These are phyloP conservation scores for Philhelius pedissequus DNA, from an alignment of 2,888 invertebrate species.

Conservation along the genomic window DNA sequence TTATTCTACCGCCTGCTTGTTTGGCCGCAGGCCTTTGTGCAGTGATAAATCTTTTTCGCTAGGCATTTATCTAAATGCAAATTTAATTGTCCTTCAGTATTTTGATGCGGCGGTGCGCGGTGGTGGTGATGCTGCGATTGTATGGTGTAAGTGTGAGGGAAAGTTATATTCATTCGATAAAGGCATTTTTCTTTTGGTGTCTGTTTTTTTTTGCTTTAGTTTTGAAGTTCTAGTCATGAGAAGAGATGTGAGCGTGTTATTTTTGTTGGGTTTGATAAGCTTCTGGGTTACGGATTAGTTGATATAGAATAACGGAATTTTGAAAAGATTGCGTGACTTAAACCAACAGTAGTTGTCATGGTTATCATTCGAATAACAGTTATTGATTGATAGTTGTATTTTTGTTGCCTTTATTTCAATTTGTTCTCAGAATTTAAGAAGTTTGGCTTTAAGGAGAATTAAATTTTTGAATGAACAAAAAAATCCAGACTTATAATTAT, in stretches of 20 bases:
- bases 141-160: neutral
- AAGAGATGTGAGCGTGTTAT: neutral
- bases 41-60: constrained; percentile 69
- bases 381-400: constrained; percentile 15
- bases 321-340: constrained; percentile 16
- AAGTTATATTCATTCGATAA: constrained; percentile 1
- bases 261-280: constrained; percentile 10
- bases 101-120: neutral
- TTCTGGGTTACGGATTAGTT: constrained; percentile 61
- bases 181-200: neutral
- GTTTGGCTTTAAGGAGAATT: too few relatives aligned
- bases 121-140: neutral
- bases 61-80: constrained; percentile 77
- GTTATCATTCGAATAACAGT: constrained; percentile 58
- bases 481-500: constrained; percentile 2
- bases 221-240: neutral
- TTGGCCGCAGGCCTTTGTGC: constrained; percentile 61
- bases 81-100: constrained; percentile 76
- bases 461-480: neutral
- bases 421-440: neutral
- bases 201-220: neutral
- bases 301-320: constrained; percentile 43
- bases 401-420: too few relatives aligned
- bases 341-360: neutral
- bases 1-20: constrained; percentile 67